Percentiles rank a stretch among this genome's conserved stretches.
phyloP scores from a whole-genome alignment of 2,113 vertebrate species.

The Rhinopomastus cyanomelas region DNA sequence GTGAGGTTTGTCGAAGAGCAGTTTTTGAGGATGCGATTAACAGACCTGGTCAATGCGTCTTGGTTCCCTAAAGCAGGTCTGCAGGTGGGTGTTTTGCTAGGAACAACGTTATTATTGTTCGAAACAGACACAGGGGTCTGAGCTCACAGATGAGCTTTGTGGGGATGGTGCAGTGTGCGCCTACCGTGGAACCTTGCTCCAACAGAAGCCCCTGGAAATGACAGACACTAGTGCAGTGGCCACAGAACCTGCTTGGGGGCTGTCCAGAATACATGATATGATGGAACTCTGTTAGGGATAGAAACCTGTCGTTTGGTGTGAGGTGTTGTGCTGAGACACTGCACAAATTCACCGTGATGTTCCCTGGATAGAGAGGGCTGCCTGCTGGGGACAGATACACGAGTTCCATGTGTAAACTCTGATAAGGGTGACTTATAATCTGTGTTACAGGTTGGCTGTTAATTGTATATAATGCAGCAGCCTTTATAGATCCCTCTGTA shows the following conservation, averaged over 20 bases:
- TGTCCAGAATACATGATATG: background rate
- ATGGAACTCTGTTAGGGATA: background rate
- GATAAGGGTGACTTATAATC: constrained; percentile 80
- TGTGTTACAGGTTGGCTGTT: constrained; percentile 79
- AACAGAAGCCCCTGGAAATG: background rate
- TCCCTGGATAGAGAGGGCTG: constrained; percentile 68
- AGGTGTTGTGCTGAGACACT: constrained; percentile 59
- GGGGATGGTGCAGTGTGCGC: background rate
- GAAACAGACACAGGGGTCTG: background rate
- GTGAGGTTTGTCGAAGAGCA: background rate
- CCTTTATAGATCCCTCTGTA: constrained; percentile 61
- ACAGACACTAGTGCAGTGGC: background rate
- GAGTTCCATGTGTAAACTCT: constrained; percentile 80
- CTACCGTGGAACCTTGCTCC: background rate
- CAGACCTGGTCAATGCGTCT: background rate
- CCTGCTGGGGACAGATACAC: constrained; percentile 79
- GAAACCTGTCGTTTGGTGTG: constrained; percentile 30
- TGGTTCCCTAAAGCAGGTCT: background rate
- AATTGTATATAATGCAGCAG: constrained; percentile 75
- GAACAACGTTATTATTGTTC: background rate
- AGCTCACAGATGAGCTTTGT: background rate
- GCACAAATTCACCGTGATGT: constrained; percentile 72
- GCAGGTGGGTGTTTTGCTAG: background rate
- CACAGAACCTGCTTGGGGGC: background rate
- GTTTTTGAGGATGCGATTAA: background rate